Percentiles rank a stretch among this genome's conserved stretches.
phyloP scores from a whole-genome alignment of 1,140 invertebrate species.

The Cryptotermes secundus region DNA sequence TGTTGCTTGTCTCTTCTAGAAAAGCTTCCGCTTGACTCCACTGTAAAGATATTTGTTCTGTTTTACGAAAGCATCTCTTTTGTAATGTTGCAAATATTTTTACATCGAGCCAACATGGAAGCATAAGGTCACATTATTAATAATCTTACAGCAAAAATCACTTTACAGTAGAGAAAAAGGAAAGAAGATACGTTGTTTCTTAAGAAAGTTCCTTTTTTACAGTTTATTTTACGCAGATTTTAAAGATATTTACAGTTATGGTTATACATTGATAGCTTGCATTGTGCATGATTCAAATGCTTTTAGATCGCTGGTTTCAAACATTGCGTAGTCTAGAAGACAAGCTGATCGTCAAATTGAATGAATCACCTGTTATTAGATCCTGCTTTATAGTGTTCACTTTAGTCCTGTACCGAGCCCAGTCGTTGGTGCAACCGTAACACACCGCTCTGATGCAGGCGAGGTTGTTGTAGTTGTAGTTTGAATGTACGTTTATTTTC shows the following conservation, averaged over 20 bases:
- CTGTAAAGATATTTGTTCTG: not conserved
- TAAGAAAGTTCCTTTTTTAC: not conserved
- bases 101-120: not conserved
- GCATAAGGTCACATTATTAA: not conserved
- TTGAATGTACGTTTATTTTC: too few relatives aligned
- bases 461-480: too few relatives aligned
- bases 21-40: not conserved
- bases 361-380: too few relatives aligned
- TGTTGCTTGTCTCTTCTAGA: not conserved
- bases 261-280: not conserved
- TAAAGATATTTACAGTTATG: not conserved
- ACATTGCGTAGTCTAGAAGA: constrained; percentile 1
- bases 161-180: not conserved
- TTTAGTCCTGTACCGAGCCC: too few relatives aligned
- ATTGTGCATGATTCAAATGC: constrained; percentile 1
- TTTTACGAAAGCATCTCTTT: constrained; percentile 7
- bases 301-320: constrained; percentile 12
- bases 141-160: not conserved
- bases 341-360: constrained; percentile 27
- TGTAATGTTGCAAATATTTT: not conserved
- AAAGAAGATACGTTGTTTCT: not conserved
- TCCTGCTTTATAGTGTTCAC: too few relatives aligned
- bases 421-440: not conserved
- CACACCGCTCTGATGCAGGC: not conserved
- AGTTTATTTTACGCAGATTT: not conserved